phyloP scores from a whole-genome alignment of 2,797 vertebrate genomes.

The Diglossa cyanea region DNA sequence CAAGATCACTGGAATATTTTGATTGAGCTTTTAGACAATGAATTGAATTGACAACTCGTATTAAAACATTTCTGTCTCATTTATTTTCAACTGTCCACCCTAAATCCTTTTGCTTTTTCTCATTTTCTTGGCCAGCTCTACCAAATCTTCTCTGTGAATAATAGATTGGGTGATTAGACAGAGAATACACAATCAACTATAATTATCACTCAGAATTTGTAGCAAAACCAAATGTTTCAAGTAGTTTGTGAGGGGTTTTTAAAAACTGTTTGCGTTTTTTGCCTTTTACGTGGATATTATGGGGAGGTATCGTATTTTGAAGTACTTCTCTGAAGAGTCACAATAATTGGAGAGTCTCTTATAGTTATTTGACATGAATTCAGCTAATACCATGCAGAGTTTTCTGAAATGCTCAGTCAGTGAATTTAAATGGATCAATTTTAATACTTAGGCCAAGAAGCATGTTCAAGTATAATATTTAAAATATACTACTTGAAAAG shows the following conservation, averaged over 20 bases:
- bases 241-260: background rate
- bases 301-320: background rate
- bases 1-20: background rate
- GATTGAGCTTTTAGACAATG: background rate
- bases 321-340: background rate
- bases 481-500: background rate
- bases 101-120: background rate
- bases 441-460: background rate
- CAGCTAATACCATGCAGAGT: background rate
- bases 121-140: background rate
- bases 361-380: background rate
- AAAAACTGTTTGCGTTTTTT: accelerated
- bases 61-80: background rate
- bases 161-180: background rate
- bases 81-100: background rate
- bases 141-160: background rate
- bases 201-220: background rate
- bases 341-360: background rate
- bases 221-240: background rate
- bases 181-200: background rate
- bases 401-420: background rate
- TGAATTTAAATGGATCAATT: background rate
- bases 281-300: background rate
- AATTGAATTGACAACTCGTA: background rate
- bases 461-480: background rate